phyloP scores from a whole-genome alignment of 2,888 invertebrate genomes.

The Neelides folsomi region DNA sequence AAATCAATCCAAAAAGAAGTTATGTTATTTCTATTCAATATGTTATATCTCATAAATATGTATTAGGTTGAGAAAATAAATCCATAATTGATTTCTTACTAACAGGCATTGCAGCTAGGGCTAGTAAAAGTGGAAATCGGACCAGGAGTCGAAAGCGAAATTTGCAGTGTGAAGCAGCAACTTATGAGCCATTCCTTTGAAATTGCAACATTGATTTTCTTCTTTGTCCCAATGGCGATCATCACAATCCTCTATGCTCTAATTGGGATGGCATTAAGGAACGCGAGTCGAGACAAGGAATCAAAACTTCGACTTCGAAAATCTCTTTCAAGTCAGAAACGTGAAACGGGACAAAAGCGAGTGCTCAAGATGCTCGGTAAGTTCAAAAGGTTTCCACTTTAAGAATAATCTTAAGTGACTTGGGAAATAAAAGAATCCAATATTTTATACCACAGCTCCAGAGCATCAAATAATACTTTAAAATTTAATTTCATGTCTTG shows the following conservation, averaged over 20 bases:
- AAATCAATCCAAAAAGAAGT: too few species aligned
- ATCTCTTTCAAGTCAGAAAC: conserved; percentile 32
- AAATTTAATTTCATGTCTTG: too few species aligned
- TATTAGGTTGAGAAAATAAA: neutral
- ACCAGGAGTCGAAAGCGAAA: conserved; percentile 43
- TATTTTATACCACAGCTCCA: too few species aligned
- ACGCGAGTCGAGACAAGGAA: conserved; percentile 31
- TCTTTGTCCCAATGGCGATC: conserved; percentile 48
- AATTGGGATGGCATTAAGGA: conserved; percentile 41
- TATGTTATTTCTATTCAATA: too few species aligned
- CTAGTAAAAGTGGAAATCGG: conserved; percentile 15
- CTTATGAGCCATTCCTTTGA: conserved; percentile 58
- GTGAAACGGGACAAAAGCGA: conserved; percentile 35
- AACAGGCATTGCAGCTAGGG: conserved; percentile 29
- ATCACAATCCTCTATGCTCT: conserved; percentile 47
- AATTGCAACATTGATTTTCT: conserved; percentile 54
- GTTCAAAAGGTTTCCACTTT: too few species aligned
- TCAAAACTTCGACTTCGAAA: conserved; percentile 31
- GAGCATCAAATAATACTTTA: too few species aligned
- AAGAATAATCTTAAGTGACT: too few species aligned
- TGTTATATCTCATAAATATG: too few species aligned
- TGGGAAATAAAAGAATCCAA: too few species aligned
- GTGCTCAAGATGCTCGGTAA: conserved; percentile 49
- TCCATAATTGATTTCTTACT: neutral
- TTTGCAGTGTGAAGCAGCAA: conserved; percentile 49